Base-by-base conservation (phyloP, 2,113 vertebrate species). In the Hirundichthys speculiger region DNA sequence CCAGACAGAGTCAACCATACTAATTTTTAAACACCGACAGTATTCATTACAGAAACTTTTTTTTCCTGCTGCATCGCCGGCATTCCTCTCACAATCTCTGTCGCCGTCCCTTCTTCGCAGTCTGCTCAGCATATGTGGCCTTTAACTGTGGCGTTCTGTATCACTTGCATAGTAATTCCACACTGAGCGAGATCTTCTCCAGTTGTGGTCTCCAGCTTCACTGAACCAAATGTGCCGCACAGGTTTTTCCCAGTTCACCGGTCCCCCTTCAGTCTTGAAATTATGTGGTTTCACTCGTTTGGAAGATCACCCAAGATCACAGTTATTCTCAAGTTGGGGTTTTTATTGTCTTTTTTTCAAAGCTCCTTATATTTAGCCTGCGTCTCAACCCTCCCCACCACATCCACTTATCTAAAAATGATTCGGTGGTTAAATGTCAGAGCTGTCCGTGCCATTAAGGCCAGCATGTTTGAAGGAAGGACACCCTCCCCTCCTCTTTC, bases 381-480 rank as follows among this genome's bases (percentile, higher is more conserved):
- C 64, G 60, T 69, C 79, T 54, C 62, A 69, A 5, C 45, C 50
- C 52, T 51, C 59, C 49, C n/a, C 63, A 30, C 50, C 67, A 16
- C 75, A 51, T 86, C 65, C 73, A 80, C 86, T 88, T 82, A 85
- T 86, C 83, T 85, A 82, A 86, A 87, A 88, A 90, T 88, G 80
- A 89, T 74, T 83, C 88, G 86, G 89, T 89, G 83, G 86, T 86
- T 86, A 89, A 91, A 90, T 90, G 90, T 89, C 89, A 90, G 83
- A 89, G 88, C 77, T 89, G 67, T 85, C 85, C 24, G 34, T 90
- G 84, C 92, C 87, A 94, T 95, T 93, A 93, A 92, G 95, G 94
- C 92, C 93, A 95, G 79, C 69, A 77, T 68, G 83, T 90, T 91
- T 88, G 87, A 90, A 90, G 54, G 74, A 83, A 82, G 86, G 80